Conservation (phyloP, 2,113 vertebrate species). For the Spilogale gracilis region DNA sequence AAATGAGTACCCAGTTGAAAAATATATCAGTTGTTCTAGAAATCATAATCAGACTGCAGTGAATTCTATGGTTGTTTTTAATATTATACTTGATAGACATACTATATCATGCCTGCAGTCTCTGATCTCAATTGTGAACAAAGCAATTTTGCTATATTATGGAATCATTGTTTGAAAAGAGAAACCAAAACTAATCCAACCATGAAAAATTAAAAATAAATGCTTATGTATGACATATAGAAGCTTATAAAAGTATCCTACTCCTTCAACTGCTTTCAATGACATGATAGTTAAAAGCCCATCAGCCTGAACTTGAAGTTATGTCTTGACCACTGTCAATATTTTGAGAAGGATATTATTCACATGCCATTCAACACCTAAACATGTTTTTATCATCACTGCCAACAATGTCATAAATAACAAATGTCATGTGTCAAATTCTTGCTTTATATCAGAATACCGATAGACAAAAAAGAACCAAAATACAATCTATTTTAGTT, state of each 20-base stretch:
- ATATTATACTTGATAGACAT: not conserved
- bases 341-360: slow-evolving; percentile 43
- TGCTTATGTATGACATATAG: not conserved
- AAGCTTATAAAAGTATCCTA: not conserved
- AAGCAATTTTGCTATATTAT: not conserved
- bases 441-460: not conserved
- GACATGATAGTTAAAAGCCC: slow-evolving; percentile 40
- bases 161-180: slow-evolving; percentile 7
- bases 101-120: not conserved
- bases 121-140: slow-evolving; percentile 16
- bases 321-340: slow-evolving; percentile 66
- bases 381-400: slow-evolving; percentile 68
- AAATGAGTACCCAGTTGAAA: not conserved
- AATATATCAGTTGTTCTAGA: not conserved
- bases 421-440: slow-evolving; percentile 49
- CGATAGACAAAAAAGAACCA: not conserved
- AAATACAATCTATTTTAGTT: not conserved
- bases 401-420: slow-evolving; percentile 60
- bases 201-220: slow-evolving; percentile 62
- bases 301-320: slow-evolving; percentile 53
- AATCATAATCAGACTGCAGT: not conserved
- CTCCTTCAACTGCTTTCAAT: not conserved
- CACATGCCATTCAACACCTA: slow-evolving; percentile 63
- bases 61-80: not conserved
- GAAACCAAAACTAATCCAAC: slow-evolving; percentile 52